Evolutionary conservation across 2,113 vertebrate species (phyloP).

Genomic region (Taxidea taxus): DNA sequence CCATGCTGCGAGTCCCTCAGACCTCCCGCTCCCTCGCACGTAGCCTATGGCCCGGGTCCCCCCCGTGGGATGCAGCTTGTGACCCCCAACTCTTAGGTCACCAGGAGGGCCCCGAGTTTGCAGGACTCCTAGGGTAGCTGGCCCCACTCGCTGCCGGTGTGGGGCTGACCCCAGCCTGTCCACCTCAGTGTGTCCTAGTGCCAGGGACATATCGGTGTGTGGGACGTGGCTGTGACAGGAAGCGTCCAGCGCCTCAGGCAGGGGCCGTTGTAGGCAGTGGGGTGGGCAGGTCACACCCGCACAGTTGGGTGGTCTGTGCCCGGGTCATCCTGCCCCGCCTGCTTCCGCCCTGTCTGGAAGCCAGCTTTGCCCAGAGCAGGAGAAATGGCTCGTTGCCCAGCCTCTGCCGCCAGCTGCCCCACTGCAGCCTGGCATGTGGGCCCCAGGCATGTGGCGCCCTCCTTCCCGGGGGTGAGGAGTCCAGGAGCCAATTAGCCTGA

Average conservation of each 20-base stretch:
- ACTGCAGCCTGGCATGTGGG: neutral
- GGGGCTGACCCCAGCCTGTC: neutral
- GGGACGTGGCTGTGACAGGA: neutral
- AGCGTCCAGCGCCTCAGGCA: no score
- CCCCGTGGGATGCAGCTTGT: neutral
- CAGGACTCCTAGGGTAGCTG: neutral
- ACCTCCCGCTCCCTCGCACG: neutral
- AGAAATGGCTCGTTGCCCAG: neutral
- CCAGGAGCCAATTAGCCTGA: slow-evolving; percentile 54
- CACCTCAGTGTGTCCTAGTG: neutral
- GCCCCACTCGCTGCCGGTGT: neutral
- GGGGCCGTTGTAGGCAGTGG: no score
- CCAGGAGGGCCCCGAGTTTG: neutral
- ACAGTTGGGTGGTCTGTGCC: rapidly evolving
- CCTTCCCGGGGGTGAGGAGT: neutral
- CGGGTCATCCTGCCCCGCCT: rapidly evolving
- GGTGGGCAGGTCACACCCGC: neutral
- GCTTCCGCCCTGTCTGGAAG: neutral
- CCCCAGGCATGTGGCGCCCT: neutral
- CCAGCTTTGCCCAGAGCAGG: neutral
- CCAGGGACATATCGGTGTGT: rapidly evolving
- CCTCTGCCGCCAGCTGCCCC: neutral
- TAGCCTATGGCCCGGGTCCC: neutral
- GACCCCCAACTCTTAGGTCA: neutral
- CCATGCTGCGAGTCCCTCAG: neutral